These are phyloP conservation scores for Montipora capricornis DNA, from an alignment of 64 coral and sea anemone species.

Conservation along the genomic window DNA sequence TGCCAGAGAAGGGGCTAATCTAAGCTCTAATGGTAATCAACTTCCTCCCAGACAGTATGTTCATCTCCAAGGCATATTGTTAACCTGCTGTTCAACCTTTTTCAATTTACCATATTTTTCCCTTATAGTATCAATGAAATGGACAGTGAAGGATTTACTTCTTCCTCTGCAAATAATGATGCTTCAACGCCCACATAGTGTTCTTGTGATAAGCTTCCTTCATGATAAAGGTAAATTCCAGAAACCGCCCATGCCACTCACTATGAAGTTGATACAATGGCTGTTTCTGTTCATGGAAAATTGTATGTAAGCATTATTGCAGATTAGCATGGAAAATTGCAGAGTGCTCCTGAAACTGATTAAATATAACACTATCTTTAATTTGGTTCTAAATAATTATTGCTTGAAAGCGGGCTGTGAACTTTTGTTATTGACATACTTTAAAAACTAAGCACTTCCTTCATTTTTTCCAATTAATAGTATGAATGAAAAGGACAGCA, in stretches of 20 bases:
- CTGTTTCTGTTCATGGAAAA: no score
- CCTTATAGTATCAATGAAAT: slow-evolving; percentile 52
- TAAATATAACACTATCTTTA: no score
- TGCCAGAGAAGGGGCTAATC: no score
- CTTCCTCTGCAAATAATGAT: background rate
- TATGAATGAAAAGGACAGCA: slow-evolving; percentile 55
- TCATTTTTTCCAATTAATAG: slow-evolving; percentile 45
- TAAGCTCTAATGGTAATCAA: background rate
- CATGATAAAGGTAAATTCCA: slow-evolving; percentile 47
- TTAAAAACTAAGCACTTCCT: background rate
- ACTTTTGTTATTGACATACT: slow-evolving; percentile 1
- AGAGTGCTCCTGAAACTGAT: no score
- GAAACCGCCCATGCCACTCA: slow-evolving; percentile 37
- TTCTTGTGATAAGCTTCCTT: slow-evolving; percentile 48
- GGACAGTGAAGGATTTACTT: background rate
- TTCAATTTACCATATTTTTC: background rate
- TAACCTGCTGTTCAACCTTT: slow-evolving; percentile 30
- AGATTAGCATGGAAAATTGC: no score
- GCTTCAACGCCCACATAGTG: slow-evolving; percentile 16
- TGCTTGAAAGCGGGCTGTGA: background rate
- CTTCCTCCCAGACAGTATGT: background rate
- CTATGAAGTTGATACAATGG: background rate
- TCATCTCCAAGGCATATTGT: slow-evolving; percentile 22
- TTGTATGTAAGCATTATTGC: no score
- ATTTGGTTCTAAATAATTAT: no score